Base-by-base conservation (phyloP, 2,888 invertebrate genomes). In the Lapara coniferarum region DNA sequence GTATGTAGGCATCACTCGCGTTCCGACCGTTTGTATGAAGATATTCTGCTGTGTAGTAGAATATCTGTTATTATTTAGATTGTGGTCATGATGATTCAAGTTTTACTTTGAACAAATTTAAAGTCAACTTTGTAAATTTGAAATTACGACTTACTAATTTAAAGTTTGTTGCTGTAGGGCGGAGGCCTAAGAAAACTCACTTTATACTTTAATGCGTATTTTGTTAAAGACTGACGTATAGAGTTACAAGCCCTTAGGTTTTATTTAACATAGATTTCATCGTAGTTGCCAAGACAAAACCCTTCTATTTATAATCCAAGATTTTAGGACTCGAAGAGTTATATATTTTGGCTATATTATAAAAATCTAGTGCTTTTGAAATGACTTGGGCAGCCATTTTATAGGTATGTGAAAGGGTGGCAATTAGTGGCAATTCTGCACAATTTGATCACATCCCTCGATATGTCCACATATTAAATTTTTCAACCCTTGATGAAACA, bases 391-490 rank as follows among this genome's bases (percentile, higher is more conserved):
- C 30, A 57, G 51, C 51, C 30, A 59, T 68, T 68, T 52, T 37
- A 52, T 68, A 44, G 59, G 14, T n/a, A 44, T 68, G 44, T 68
- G 37, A 68, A 68, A 13, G 52, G 19, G 53, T 52, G 59, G 13
- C 53, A 52, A 53, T 53, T 63, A 63, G 52, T 13, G 52, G 25
- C 52, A 51, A 59, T 44, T 30, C 51, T 37, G 53, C 19, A 58
- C 53, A 46, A 68, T 57, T 57, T 25, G 67, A 63, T 63, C 63
- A 37, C 16, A 53, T 37, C 19, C 10, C n/a, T 58, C n/a, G 30
- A 52, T 16, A n/a, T n/a, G n/a, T n/a, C n/a, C n/a, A n/a, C n/a
- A n/a, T n/a, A n/a, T n/a, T n/a, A n/a, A n/a, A n/a, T n/a, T n/a
- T n/a, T n/a, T n/a, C n/a, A n/a, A n/a, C n/a, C n/a, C n/a, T n/a